Evolutionary conservation across 2,113 vertebrate species (phyloP).

Genomic region (Psephotus haematonotus): DNA sequence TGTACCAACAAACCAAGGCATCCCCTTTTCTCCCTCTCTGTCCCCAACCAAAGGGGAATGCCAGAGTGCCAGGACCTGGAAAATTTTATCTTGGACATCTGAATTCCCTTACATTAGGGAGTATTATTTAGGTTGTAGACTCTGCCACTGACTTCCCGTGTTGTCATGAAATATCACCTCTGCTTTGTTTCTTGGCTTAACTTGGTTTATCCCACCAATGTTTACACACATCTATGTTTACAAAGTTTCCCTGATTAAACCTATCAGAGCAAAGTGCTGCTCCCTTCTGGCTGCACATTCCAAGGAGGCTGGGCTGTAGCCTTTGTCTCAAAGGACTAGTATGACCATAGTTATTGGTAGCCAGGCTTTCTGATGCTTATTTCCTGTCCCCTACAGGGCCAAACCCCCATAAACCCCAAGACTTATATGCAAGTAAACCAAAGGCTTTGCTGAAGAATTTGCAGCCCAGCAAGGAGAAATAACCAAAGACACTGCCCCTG

Average conservation of each 20-base stretch:
- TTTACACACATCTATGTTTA: background rate
- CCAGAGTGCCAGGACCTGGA: background rate
- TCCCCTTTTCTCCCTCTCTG: background rate
- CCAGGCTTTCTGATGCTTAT: background rate
- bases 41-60: background rate
- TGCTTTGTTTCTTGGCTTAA: background rate
- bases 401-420: background rate
- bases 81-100: background rate
- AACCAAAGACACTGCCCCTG: background rate
- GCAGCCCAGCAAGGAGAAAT: background rate
- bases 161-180: background rate
- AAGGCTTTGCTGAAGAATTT: background rate
- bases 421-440: background rate
- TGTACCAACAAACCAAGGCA: background rate
- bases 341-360: background rate
- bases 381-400: background rate
- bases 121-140: background rate
- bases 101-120: background rate
- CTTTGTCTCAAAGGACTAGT: background rate
- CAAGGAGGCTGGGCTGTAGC: background rate
- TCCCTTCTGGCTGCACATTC: background rate
- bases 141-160: rapidly evolving
- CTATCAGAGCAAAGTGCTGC: background rate
- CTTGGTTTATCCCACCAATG: background rate
- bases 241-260: background rate